These are phyloP conservation scores for Holothuria leucospilota DNA, from an alignment of 53 echinoderm and acorn worm genomes.

Conservation along the genomic window DNA sequence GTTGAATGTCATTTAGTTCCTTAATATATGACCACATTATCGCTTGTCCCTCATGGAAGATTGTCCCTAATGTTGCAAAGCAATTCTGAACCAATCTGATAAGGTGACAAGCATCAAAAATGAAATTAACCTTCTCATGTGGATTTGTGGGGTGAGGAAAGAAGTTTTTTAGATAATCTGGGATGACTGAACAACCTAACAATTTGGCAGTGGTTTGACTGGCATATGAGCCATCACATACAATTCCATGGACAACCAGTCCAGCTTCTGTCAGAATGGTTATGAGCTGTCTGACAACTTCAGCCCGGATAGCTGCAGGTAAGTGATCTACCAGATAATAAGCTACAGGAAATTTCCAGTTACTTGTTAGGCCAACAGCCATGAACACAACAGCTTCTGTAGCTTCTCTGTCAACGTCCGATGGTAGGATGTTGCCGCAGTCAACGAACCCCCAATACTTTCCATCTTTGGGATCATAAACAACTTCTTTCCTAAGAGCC, in stretches of 20 bases:
- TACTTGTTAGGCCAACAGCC: slow-evolving; percentile 52
- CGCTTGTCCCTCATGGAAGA: slow-evolving; percentile 51
- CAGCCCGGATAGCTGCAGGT: slow-evolving; percentile 51
- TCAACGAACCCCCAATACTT: slow-evolving; percentile 68
- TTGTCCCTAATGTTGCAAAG: slow-evolving; percentile 62
- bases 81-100: slow-evolving; percentile 67
- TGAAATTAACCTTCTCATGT: slow-evolving; percentile 58
- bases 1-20: slow-evolving; percentile 39
- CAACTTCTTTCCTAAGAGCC: slow-evolving; percentile 70
- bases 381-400: slow-evolving; percentile 73
- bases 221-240: slow-evolving; percentile 62
- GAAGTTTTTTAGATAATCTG: not conserved
- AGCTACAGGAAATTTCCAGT: slow-evolving; percentile 66
- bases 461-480: slow-evolving; percentile 52
- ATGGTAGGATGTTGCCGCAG: slow-evolving; percentile 58
- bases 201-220: slow-evolving; percentile 59
- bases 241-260: slow-evolving; percentile 58
- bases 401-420: slow-evolving; percentile 48
- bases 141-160: slow-evolving; percentile 63
- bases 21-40: slow-evolving; percentile 65
- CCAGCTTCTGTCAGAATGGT: slow-evolving; percentile 50
- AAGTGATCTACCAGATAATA: slow-evolving; percentile 59
- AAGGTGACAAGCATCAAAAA: slow-evolving; percentile 76
- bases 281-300: slow-evolving; percentile 57
- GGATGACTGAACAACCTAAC: slow-evolving; percentile 52